A percentile compares a stretch with the other conserved stretches of the same genome.
Conservation (phyloP, 2,888 invertebrate species). For the Callosobruchus maculatus region DNA sequence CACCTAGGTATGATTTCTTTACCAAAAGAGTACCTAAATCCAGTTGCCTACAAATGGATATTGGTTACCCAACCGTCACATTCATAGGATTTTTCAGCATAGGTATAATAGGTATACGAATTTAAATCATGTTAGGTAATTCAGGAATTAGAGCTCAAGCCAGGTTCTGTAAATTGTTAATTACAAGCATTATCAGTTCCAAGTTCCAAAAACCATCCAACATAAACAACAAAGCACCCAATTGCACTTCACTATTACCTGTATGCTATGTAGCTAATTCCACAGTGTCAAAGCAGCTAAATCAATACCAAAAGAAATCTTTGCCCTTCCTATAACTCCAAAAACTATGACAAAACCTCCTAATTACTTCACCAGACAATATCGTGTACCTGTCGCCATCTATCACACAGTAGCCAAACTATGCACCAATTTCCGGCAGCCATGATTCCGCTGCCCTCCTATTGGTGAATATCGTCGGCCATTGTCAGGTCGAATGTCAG, state of each 20-base stretch:
- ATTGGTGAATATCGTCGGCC: constrained; percentile 53
- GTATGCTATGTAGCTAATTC: not conserved
- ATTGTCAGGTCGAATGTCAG: constrained; percentile 49
- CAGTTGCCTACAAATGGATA: too few relatives aligned
- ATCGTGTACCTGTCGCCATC: constrained; percentile 30
- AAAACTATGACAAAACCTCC: not conserved
- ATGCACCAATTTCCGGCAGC: constrained; percentile 20
- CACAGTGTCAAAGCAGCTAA: too few relatives aligned
- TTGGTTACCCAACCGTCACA: too few relatives aligned
- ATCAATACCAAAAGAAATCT: not conserved
- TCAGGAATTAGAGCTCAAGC: too few relatives aligned
- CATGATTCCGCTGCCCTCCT: constrained; percentile 31
- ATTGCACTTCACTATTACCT: not conserved
- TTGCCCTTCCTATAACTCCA: not conserved
- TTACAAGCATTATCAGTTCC: too few relatives aligned
- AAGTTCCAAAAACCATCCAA: too few relatives aligned
- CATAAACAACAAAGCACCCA: not conserved
- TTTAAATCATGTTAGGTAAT: too few relatives aligned
- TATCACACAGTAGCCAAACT: constrained; percentile 28
- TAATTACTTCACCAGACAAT: not conserved
- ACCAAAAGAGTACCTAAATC: too few relatives aligned
- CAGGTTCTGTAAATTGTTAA: too few relatives aligned
- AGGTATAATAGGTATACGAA: too few relatives aligned
- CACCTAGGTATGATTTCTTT: too few relatives aligned
- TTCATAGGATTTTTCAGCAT: too few relatives aligned